Base-by-base conservation (phyloP, 2,113 vertebrate species). In the Chionodraco myersi region DNA sequence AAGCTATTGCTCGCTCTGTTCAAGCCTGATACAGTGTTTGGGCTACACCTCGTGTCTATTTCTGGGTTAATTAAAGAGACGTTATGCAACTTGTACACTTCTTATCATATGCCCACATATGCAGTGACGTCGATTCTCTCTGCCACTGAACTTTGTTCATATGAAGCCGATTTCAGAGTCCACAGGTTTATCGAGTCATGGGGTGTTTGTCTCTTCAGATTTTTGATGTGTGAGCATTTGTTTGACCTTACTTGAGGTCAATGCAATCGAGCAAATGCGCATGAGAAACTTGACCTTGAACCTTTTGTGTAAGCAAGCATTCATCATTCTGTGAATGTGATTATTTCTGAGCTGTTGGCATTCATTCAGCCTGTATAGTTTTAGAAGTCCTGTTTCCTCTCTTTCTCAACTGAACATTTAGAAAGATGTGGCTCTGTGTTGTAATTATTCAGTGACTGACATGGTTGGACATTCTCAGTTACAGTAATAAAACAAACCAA, bases 71-170 rank as follows among this genome's bases (percentile, higher is more conserved):
- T 84, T 83, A 88, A 70, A 77, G 65, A 78, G 34, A 83, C 47
- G 51, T 86, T 85, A 66, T 84, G 48, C 69, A 80, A 86, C 60
- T 23, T 74, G 41, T 59, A 64, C 36, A 10, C 53, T 75, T 86
- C 70, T 84, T 85, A 85, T 89, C 75, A 73, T 11, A 21, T 51
- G 59, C 75, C 15, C 26, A 83, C 81, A 80, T 69, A 53, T 59
- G 44, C 51, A 23, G 52, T 68, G 64, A 79, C 6, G 48, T 62
- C 10, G 11, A 48, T 41, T 48, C 54, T 61, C 57, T 26, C 47
- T 70, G 49, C 47, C 36, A 56, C n/a, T 88, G 74, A 86, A 83
- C 83, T 86, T 62, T 87, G 71, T 75, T 69, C 77, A 80, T 70
- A 51, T 84, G 47, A 34, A 68, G 64, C 57, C 70, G 11, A 21